phyloP scores from a whole-genome alignment of 2,888 invertebrate species.

The Psylliodes chrysocephalus region DNA sequence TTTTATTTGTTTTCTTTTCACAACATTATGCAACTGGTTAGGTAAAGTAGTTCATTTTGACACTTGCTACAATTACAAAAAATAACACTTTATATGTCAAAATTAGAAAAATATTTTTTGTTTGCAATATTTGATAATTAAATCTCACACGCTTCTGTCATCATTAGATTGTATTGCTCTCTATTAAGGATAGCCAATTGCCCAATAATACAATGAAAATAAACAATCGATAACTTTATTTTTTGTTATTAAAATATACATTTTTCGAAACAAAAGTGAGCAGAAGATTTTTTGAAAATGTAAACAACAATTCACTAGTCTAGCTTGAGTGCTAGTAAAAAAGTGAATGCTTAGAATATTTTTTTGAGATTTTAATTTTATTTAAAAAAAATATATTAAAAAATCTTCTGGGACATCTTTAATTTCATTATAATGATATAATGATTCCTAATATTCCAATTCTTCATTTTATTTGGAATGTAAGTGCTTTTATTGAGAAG shows the following conservation, averaged over 20 bases:
- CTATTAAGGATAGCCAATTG: no score
- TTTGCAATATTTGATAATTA: no score
- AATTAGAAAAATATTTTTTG: no score
- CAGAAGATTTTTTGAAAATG: conserved; percentile 8
- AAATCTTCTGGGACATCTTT: conserved; percentile 6
- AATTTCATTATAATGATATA: background rate
- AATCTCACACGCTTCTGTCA: no score
- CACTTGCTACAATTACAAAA: no score
- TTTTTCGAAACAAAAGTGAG: background rate
- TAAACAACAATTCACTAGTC: background rate
- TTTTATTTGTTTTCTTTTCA: no score
- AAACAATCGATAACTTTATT: background rate
- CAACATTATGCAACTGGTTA: no score
- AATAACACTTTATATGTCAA: no score
- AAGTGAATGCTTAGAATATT: background rate
- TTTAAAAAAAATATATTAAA: background rate
- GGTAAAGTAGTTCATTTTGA: no score
- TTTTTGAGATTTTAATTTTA: background rate
- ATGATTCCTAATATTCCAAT: background rate
- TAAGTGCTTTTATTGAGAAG: background rate
- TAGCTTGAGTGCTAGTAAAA: background rate
- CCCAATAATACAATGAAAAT: background rate
- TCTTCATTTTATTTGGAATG: background rate
- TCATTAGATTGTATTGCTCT: no score
- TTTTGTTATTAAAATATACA: background rate